These are phyloP conservation scores for Smittia sp. DNA, from an alignment of 2,888 invertebrate species.

Conservation along the genomic window DNA sequence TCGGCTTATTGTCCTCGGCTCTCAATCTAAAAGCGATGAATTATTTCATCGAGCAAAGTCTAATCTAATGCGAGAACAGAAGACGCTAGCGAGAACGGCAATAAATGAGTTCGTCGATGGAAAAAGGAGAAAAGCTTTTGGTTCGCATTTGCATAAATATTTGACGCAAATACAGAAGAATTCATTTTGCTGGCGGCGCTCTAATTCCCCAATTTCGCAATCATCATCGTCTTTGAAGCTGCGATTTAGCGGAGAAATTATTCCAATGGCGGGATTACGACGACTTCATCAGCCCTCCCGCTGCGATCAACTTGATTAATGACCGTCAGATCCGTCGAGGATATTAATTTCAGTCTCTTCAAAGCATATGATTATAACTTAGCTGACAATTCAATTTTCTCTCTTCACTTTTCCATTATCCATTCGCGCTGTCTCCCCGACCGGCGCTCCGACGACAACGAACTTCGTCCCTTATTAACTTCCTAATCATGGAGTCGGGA, in stretches of 20 bases:
- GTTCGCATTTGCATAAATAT: conserved; percentile 14
- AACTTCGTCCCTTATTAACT: too few relatives aligned
- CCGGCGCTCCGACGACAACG: too few relatives aligned
- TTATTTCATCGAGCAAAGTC: too few relatives aligned
- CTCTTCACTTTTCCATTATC: background rate
- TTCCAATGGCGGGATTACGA: too few relatives aligned
- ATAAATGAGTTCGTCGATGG: background rate
- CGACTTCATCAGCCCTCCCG: too few relatives aligned
- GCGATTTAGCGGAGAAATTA: too few relatives aligned
- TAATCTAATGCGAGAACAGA: too few relatives aligned
- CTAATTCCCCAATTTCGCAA: too few relatives aligned
- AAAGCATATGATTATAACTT: conserved; percentile 26
- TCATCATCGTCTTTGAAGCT: too few relatives aligned
- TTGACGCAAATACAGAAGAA: background rate
- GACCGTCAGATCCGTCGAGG: background rate
- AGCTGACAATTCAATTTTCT: conserved; percentile 30
- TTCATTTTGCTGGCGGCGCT: background rate
- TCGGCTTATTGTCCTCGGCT: conserved; percentile 4
- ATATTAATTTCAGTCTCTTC: background rate
- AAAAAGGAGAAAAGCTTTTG: background rate
- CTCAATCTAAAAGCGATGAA: background rate
- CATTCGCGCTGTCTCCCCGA: too few relatives aligned
- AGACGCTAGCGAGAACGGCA: background rate
- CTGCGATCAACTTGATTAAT: conserved; percentile 24
- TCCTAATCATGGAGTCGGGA: too few relatives aligned